phyloP scores from a whole-genome alignment of 2,888 invertebrate genomes.

The Cetonia aurata region DNA sequence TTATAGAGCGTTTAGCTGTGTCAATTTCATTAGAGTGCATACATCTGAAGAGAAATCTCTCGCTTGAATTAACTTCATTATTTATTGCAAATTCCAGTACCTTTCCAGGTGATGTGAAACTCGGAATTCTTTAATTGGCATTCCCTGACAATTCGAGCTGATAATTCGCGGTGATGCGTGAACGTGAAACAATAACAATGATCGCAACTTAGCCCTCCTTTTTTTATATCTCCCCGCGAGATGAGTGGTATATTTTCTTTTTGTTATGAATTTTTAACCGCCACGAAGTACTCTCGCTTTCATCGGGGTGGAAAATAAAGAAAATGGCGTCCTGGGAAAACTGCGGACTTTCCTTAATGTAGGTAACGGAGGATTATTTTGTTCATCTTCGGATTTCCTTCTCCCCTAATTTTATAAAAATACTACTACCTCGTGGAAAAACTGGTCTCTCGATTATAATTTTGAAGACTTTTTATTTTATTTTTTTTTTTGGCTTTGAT shows the following conservation, averaged over 20 bases:
- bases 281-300: slow-evolving; percentile 18
- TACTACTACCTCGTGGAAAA: slow-evolving; percentile 20
- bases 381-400: slow-evolving; percentile 30
- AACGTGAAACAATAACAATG: no score
- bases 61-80: no score
- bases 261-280: slow-evolving; percentile 36
- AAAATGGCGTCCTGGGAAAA: slow-evolving; percentile 23
- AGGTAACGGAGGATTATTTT: slow-evolving; percentile 40
- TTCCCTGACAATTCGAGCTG: no score
- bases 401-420: slow-evolving; percentile 33
- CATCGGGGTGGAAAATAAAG: slow-evolving; percentile 23
- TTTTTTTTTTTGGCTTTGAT: not conserved
- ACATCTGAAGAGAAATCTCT: no score
- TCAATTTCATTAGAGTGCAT: no score
- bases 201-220: no score
- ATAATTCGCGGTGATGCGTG: no score
- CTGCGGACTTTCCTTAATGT: slow-evolving; percentile 31
- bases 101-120: no score
- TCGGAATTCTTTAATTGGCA: no score
- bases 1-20: no score
- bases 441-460: slow-evolving; percentile 2
- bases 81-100: no score
- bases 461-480: no score
- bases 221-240: not conserved
- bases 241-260: not conserved